These are phyloP conservation scores for Triplophysa rosa DNA, from an alignment of 2,113 vertebrate genomes.

Conservation along the genomic window DNA sequence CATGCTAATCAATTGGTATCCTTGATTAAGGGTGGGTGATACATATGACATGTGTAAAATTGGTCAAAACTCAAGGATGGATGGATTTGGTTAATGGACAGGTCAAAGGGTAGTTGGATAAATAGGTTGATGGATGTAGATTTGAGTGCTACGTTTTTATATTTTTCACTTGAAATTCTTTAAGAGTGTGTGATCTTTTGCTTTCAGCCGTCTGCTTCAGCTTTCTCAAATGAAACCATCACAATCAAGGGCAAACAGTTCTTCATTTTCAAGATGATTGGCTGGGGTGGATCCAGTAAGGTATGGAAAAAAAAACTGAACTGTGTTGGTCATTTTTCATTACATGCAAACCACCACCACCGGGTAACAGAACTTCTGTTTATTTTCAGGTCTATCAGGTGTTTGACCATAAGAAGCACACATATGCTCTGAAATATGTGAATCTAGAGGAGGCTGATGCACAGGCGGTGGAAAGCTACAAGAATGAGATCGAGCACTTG, in stretches of 20 bases:
- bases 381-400: slow-evolving; percentile 89
- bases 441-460: slow-evolving; percentile 89
- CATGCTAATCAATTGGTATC: not conserved
- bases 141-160: not conserved
- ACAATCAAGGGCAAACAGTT: slow-evolving; percentile 86
- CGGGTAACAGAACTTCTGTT: not conserved
- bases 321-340: not conserved
- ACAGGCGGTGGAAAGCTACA: slow-evolving; percentile 90
- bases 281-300: slow-evolving; percentile 96
- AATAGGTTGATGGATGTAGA: no score
- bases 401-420: slow-evolving; percentile 88
- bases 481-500: slow-evolving; percentile 95
- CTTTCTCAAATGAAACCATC: slow-evolving; percentile 82
- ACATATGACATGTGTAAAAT: not conserved
- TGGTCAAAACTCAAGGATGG: no score
- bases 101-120: no score
- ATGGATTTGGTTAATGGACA: no score
- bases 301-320: slow-evolving; percentile 55
- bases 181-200: not conserved
- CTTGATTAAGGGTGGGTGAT: not conserved
- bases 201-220: slow-evolving; percentile 73
- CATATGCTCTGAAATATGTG: slow-evolving; percentile 93
- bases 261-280: slow-evolving; percentile 92
- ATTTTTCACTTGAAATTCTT: not conserved
- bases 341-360: not conserved